Evolutionary conservation across 2,113 vertebrate species (phyloP).

Genomic region (Melanotaenia duboulayi): DNA sequence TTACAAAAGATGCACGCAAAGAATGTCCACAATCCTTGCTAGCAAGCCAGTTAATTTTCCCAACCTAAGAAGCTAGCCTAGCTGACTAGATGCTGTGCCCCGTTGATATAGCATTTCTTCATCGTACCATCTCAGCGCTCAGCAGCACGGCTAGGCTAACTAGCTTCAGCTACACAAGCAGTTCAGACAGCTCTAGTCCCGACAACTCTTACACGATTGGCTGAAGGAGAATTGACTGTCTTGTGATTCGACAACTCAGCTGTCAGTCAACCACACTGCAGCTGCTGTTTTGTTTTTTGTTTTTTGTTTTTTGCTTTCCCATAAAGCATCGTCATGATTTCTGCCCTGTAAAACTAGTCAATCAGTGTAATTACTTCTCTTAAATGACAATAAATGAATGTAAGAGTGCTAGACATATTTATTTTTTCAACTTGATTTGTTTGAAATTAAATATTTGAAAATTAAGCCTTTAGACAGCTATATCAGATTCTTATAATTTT

Average conservation of each 20-base stretch:
- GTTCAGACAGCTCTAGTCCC: slow-evolving; percentile 29
- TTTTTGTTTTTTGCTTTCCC: slow-evolving; percentile 32
- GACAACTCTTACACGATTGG: slow-evolving; percentile 49
- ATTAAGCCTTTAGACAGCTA: no score
- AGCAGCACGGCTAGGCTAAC: slow-evolving; percentile 57
- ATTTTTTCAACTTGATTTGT: no score
- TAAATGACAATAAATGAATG: background rate
- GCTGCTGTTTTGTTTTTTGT: no score
- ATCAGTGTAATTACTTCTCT: background rate
- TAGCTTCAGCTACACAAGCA: slow-evolving; percentile 50
- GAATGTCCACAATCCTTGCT: slow-evolving; percentile 22
- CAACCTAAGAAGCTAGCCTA: slow-evolving; percentile 61
- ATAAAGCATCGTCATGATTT: slow-evolving; percentile 33
- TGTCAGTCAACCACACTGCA: slow-evolving; percentile 58
- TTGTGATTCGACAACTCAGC: slow-evolving; percentile 34
- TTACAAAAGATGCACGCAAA: slow-evolving; percentile 1
- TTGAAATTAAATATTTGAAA: no score
- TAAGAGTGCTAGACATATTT: background rate
- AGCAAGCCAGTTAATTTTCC: slow-evolving; percentile 32
- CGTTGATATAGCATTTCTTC: slow-evolving; percentile 73
- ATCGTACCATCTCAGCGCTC: slow-evolving; percentile 72
- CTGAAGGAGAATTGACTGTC: background rate
- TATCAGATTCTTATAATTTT: no score
- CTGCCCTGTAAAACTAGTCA: background rate
- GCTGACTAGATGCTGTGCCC: slow-evolving; percentile 58